Conservation (phyloP, 2,113 vertebrate species). For the Nesoenas mayeri region DNA sequence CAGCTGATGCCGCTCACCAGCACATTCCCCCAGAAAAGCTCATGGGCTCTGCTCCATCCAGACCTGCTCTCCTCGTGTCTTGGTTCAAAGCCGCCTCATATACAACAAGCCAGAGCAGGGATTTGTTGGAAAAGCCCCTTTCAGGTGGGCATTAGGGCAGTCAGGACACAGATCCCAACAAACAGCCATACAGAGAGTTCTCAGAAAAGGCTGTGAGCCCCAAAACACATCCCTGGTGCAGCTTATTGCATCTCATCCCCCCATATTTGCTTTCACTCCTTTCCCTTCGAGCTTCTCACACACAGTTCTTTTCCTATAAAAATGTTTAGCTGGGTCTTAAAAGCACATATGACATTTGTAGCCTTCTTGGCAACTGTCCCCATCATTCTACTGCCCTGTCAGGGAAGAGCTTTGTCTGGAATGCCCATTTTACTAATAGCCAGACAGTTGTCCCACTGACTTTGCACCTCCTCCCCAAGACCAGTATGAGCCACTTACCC, state of each 20-base stretch:
- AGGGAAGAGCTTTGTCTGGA: neutral
- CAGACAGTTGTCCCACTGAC: neutral
- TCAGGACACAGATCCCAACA: neutral
- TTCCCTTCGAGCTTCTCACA: accelerated
- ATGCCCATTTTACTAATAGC: neutral
- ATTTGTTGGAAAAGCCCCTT: neutral
- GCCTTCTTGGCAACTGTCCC: neutral
- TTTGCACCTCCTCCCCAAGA: neutral
- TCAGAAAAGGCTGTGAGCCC: neutral
- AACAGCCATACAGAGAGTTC: neutral
- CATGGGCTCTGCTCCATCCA: neutral
- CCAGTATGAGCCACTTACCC: neutral
- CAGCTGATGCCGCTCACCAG: neutral
- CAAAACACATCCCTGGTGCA: neutral
- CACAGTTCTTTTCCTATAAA: neutral
- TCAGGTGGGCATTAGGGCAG: too few species aligned
- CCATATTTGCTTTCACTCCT: neutral
- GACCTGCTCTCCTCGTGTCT: neutral
- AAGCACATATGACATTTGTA: neutral
- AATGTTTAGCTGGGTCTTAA: neutral
- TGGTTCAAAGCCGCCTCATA: neutral
- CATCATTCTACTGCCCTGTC: neutral
- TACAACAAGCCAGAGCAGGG: neutral
- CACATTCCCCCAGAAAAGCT: accelerated
- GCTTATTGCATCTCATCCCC: neutral